A percentile compares a stretch with the other conserved stretches of the same genome.
Evolutionary conservation across 2,888 invertebrate species (phyloP).

Genomic region (Trachelus troglodyta): DNA sequence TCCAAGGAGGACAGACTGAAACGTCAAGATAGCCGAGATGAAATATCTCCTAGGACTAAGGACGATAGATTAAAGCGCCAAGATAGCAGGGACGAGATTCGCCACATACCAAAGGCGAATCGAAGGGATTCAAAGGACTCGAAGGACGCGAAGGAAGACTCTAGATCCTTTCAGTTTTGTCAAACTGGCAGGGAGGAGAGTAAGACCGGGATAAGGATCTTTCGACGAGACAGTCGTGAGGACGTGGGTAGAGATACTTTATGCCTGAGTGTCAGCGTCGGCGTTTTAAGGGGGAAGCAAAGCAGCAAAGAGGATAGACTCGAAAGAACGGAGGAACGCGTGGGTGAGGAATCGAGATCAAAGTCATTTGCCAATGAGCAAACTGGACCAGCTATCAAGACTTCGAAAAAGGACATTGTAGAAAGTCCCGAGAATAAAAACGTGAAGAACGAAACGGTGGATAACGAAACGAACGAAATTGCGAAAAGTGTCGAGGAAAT

Average conservation of each 20-base stretch:
- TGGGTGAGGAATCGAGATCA: slow-evolving; percentile 44
- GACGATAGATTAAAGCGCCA: slow-evolving; percentile 44
- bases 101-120: slow-evolving; percentile 27
- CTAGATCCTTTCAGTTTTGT: background rate
- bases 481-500: slow-evolving; percentile 15
- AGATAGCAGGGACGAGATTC: slow-evolving; percentile 60
- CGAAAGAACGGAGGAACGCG: slow-evolving; percentile 40
- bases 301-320: slow-evolving; percentile 39
- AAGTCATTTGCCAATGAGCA: slow-evolving; percentile 39
- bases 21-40: slow-evolving; percentile 60
- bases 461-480: slow-evolving; percentile 14
- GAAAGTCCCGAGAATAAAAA: slow-evolving; percentile 21
- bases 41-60: slow-evolving; percentile 42
- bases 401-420: slow-evolving; percentile 22
- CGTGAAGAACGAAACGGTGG: slow-evolving; percentile 36
- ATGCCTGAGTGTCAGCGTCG: slow-evolving; percentile 37
- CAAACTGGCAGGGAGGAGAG: slow-evolving; percentile 34
- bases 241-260: slow-evolving; percentile 47
- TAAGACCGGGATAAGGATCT: slow-evolving; percentile 39
- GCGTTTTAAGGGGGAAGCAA: slow-evolving; percentile 41
- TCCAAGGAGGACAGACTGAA: slow-evolving; percentile 57
- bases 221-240: slow-evolving; percentile 48
- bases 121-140: slow-evolving; percentile 10
- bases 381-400: slow-evolving; percentile 26
- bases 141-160: slow-evolving; percentile 6